Evolutionary conservation across 1,140 invertebrate genomes (phyloP), one percentile per base, ranked within the genome.

Genomic region (Dinoponera quadriceps): DNA sequence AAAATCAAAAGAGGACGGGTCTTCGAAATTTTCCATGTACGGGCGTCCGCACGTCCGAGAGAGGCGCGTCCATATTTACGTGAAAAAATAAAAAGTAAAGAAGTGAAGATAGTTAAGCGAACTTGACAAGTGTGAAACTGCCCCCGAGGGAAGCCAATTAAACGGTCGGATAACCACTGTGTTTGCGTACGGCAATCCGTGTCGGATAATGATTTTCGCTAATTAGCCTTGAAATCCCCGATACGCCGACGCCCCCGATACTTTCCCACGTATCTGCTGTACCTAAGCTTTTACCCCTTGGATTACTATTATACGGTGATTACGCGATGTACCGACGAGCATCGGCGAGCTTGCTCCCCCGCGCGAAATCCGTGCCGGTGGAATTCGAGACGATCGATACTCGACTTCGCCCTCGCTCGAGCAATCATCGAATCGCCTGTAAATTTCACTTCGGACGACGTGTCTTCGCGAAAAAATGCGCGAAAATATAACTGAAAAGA

Each of bases 171-270:
- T 85, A 85, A 88, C 59, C 55, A 77, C 48, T 44, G 55, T 66
- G 85, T 88, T 88, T 88, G 85, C 72, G 48, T 87, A 84, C 59
- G 48, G 75, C 65, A 68, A 69, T 69, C 71, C 75, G 57, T 63
- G 71, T 82, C 82, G 65, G 75, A 87, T 87, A 87, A 87, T 84
- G 75, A 87, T 84, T 84, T 84, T 73, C 59, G 85, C 57, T 88
- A 88, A 88, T 88, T 85, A 88, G 85, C 86, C 60, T 75, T 87
- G 65, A 84, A 88, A 87, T 83, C 73, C 71, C 48, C 2, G 7
- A 22, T 44, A 68, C 48, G 44, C 57, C 49, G n/a, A 51, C 54
- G 25, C 14, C 27, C 69, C 38, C 54, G 54, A 73, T 66, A 74
- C 63, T 82, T 82, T 75, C 78, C 29, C 13, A 13, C 44, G 13